These are phyloP conservation scores for Spatulosminthurus flaviceps DNA, from an alignment of 2,888 invertebrate genomes.

Conservation along the genomic window DNA sequence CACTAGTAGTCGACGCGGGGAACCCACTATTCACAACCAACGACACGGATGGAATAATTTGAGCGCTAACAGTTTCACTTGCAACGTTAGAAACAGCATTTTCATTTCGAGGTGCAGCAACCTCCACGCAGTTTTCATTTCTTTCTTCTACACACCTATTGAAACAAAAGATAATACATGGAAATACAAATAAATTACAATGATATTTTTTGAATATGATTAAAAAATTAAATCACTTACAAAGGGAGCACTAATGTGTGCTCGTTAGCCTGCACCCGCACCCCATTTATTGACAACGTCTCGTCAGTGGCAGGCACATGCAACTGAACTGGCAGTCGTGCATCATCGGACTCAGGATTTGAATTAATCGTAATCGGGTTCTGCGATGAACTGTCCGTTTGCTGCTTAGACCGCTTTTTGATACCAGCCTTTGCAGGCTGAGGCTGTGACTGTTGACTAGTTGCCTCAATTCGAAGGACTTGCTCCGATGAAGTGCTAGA, in stretches of 20 bases:
- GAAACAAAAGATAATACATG: neutral
- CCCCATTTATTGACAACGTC: neutral
- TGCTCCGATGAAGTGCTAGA: neutral
- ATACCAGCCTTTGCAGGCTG: neutral
- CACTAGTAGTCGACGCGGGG: slow-evolving; percentile 27
- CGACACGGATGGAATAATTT: slow-evolving; percentile 12
- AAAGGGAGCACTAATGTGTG: neutral
- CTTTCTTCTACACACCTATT: neutral
- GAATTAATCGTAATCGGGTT: neutral
- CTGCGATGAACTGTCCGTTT: neutral
- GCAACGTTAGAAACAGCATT: neutral
- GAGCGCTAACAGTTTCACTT: neutral
- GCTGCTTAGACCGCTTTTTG: neutral
- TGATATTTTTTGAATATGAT: too few relatives aligned
- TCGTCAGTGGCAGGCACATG: neutral
- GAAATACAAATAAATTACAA: too few relatives aligned
- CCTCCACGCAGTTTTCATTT: neutral
- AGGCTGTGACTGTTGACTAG: neutral
- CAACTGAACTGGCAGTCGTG: neutral
- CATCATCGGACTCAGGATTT: neutral
- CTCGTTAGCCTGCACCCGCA: neutral
- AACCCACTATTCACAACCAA: slow-evolving; percentile 19
- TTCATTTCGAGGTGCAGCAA: neutral
- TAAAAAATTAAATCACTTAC: neutral
- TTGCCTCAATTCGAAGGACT: neutral